These are phyloP conservation scores for Electrona antarctica DNA, from an alignment of 2,113 vertebrate species.

Conservation along the genomic window DNA sequence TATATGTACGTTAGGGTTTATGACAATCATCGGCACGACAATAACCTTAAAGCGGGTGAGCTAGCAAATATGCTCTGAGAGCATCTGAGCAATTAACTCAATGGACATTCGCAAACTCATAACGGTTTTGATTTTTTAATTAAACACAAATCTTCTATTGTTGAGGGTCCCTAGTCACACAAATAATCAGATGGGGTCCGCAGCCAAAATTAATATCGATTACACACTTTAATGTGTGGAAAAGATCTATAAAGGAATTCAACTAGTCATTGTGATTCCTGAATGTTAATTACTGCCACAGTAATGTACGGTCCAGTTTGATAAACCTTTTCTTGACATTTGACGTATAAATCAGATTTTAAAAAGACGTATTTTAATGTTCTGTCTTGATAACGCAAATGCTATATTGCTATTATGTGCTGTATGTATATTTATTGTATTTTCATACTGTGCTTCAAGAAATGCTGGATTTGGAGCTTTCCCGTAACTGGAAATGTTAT, in stretches of 20 bases:
- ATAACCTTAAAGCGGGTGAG: too few relatives aligned
- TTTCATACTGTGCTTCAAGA: slow-evolving; percentile 64
- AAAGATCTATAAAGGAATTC: background rate
- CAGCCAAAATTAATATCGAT: background rate
- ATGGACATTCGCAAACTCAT: too few relatives aligned
- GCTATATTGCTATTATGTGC: slow-evolving; percentile 25
- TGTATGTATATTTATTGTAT: slow-evolving; percentile 60
- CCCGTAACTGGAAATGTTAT: too few relatives aligned
- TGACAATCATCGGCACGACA: too few relatives aligned
- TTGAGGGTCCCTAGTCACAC: too few relatives aligned
- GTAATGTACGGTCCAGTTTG: slow-evolving; percentile 60
- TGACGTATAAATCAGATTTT: slow-evolving; percentile 52
- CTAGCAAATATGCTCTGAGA: too few relatives aligned
- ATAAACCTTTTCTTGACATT: slow-evolving; percentile 46
- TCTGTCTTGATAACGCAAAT: slow-evolving; percentile 56
- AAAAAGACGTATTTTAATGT: slow-evolving; percentile 65
- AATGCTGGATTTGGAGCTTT: slow-evolving; percentile 26
- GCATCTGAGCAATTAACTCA: too few relatives aligned
- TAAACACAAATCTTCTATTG: too few relatives aligned
- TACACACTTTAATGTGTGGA: background rate
- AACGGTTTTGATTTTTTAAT: too few relatives aligned
- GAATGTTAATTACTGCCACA: slow-evolving; percentile 48
- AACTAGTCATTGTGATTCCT: slow-evolving; percentile 48
- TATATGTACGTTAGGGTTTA: too few relatives aligned
- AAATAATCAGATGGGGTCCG: background rate